Percentiles rank a stretch among this genome's conserved stretches.
phyloP scores from a whole-genome alignment of 2,797 vertebrate species.

The Emydoidea blandingii region DNA sequence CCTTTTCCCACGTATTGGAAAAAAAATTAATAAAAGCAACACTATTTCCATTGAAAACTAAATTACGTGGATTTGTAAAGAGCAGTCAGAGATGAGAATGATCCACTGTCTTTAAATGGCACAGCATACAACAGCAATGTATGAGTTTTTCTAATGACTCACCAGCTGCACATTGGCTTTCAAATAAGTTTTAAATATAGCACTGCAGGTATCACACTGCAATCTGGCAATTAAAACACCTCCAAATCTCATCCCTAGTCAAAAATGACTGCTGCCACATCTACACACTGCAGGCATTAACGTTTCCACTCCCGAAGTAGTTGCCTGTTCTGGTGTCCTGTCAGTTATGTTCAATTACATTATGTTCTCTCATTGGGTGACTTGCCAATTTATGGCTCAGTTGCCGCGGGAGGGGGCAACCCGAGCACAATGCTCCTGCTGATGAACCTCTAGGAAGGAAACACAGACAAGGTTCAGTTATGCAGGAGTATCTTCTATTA shows the following conservation, averaged over 20 bases:
- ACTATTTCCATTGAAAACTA: conserved; percentile 10
- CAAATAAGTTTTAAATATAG: conserved; percentile 56
- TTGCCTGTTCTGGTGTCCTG: conserved; percentile 7
- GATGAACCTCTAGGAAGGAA: conserved; percentile 5
- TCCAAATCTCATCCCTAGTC: conserved; percentile 10
- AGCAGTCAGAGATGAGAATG: neutral
- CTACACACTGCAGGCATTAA: neutral
- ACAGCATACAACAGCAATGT: conserved; percentile 19
- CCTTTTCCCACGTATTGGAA: neutral
- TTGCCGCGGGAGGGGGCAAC: neutral
- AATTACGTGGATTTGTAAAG: conserved; percentile 1
- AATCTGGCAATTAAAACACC: conserved; percentile 37
- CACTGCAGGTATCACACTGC: neutral
- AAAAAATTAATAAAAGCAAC: conserved; percentile 17
- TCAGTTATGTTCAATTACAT: conserved; percentile 47
- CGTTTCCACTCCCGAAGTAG: conserved; percentile 18
- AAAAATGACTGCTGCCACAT: neutral
- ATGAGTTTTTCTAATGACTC: conserved; percentile 22
- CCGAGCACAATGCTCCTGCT: neutral
- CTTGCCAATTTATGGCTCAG: conserved; percentile 4
- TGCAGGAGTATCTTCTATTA: neutral
- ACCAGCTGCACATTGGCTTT: conserved; percentile 3
- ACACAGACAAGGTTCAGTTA: neutral
- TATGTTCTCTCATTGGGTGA: conserved; percentile 8
- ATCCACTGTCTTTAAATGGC: neutral